Conservation (phyloP, 2,888 invertebrate species). For the Conistra vaccinii region DNA sequence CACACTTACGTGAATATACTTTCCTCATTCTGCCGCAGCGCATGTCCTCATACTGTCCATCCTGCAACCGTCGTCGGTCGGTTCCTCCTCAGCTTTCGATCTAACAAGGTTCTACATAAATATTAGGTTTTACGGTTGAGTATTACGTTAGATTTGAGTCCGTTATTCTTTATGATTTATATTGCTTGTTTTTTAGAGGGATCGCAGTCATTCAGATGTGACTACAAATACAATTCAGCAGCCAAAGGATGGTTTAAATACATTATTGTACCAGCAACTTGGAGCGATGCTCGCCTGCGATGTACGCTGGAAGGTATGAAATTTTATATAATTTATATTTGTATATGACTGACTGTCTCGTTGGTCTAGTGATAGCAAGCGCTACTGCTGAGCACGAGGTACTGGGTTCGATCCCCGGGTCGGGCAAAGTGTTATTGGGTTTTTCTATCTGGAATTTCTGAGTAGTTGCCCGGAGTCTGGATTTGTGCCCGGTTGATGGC, state of each 20-base stretch:
- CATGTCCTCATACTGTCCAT: neutral
- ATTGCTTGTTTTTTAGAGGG: constrained; percentile 26
- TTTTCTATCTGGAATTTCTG: too few relatives aligned
- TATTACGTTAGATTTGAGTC: neutral
- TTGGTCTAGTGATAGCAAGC: too few relatives aligned
- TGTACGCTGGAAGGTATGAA: constrained; percentile 34
- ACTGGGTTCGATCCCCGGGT: too few relatives aligned
- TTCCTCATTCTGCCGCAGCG: neutral
- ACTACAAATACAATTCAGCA: constrained; percentile 31
- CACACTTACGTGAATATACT: too few relatives aligned
- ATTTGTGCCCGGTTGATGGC: too few relatives aligned
- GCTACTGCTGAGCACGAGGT: too few relatives aligned
- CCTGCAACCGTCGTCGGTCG: neutral
- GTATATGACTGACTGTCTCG: too few relatives aligned
- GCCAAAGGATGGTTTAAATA: constrained; percentile 48
- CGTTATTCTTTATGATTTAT: neutral
- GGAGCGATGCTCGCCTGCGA: constrained; percentile 40
- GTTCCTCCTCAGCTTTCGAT: neutral
- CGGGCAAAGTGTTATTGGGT: too few relatives aligned
- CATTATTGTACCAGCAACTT: constrained; percentile 30
- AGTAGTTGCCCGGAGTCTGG: too few relatives aligned
- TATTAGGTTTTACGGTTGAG: neutral
- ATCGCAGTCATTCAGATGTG: constrained; percentile 40
- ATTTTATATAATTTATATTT: too few relatives aligned
- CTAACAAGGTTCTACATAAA: too few relatives aligned